A percentile compares a stretch with the other conserved stretches of the same genome.
Evolutionary conservation across 2,888 invertebrate species (phyloP).

Genomic region (Pyrrhosoma nymphula): DNA sequence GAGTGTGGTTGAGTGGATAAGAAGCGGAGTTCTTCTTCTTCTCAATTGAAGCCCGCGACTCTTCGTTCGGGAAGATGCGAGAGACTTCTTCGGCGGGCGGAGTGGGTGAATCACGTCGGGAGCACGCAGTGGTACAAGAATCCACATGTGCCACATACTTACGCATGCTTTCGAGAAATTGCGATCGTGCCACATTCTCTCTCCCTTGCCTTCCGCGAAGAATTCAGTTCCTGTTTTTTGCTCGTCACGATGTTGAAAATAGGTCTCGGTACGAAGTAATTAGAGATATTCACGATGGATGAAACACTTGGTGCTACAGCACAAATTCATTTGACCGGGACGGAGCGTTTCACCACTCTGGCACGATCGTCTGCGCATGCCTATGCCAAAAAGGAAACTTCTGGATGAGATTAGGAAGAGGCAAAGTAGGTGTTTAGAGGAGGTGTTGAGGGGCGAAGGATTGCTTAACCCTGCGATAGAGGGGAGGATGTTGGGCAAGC

Average conservation of each 20-base stretch:
- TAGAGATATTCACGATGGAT: too few species aligned
- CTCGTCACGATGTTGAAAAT: not conserved
- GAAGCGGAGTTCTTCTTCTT: not conserved
- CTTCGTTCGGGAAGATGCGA: not conserved
- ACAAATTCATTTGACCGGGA: too few species aligned
- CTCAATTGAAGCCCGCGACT: not conserved
- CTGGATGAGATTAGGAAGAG: too few species aligned
- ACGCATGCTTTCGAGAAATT: not conserved
- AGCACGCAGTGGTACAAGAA: not conserved
- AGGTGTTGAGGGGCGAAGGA: too few species aligned
- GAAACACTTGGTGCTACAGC: too few species aligned
- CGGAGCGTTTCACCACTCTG: too few species aligned
- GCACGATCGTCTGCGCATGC: too few species aligned
- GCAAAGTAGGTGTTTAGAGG: too few species aligned
- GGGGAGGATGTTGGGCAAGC: too few species aligned
- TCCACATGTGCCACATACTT: not conserved
- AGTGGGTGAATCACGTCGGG: not conserved
- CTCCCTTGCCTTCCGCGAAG: not conserved
- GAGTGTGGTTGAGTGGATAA: not conserved
- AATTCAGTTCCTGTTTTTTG: not conserved
- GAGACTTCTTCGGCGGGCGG: not conserved
- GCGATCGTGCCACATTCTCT: not conserved
- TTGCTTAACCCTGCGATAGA: too few species aligned
- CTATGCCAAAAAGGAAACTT: too few species aligned
- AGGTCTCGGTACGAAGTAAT: not conserved